These are phyloP conservation scores for Presbytis comata DNA, from an alignment of 2,797 vertebrate genomes.

Conservation along the genomic window DNA sequence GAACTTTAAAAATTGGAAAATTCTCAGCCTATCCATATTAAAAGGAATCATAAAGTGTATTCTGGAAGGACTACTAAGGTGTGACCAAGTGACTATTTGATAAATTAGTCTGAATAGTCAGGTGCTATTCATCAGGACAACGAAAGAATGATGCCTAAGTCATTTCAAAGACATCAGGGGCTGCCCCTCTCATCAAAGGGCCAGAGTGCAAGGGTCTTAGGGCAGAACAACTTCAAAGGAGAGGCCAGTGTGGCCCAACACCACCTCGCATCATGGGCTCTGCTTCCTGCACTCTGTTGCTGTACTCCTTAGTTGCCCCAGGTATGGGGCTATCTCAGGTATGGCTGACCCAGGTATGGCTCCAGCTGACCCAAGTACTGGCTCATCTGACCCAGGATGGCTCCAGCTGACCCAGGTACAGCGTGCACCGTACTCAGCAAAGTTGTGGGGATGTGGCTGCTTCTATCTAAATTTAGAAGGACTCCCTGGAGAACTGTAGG, in stretches of 20 bases:
- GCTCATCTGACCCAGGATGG: background rate
- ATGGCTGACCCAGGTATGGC: too few relatives aligned
- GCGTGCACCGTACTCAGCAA: background rate
- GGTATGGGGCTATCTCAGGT: rapidly evolving
- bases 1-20: background rate
- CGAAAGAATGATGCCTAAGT: background rate
- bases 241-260: background rate
- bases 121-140: background rate
- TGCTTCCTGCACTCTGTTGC: background rate
- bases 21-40: background rate
- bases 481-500: background rate
- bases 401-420: background rate
- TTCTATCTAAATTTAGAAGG: background rate
- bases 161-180: background rate
- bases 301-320: background rate
- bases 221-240: background rate
- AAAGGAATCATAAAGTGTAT: background rate
- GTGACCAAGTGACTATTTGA: background rate
- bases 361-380: background rate
- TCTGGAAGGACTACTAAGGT: background rate
- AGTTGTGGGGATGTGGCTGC: background rate
- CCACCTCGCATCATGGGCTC: background rate
- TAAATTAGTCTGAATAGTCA: too few relatives aligned
- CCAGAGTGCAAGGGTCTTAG: background rate
- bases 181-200: background rate